Base-by-base conservation (phyloP, 2,797 vertebrate species). In the Margarornis squamiger region DNA sequence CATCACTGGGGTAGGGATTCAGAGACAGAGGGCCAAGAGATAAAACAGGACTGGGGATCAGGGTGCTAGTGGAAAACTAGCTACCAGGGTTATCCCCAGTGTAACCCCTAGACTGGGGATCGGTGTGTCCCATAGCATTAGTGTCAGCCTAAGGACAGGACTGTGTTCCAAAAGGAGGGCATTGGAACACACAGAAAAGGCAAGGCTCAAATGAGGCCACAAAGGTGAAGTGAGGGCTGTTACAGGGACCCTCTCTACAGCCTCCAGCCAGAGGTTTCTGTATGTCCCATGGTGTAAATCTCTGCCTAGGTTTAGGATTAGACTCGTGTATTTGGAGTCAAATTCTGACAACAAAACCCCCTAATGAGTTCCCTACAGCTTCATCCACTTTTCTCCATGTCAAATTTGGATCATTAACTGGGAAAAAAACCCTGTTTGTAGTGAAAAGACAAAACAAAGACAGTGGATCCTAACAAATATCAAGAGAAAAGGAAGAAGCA, bases 341-440 rank as follows among this genome's bases (percentile, higher is more conserved):
- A 85, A 92, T 82, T 85, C 84, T 87, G 63, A 82, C 52, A 74
- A 30, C 36, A 85, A 73, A 91, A 92, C 10, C n/a, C 48, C 78
- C 55, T 96, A 95, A 90, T 59, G 74, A 93, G 83, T n/a, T 79
- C 87, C 87, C 82, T 57, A 77, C 87, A 80, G 81, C 46, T 91
- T 85, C 67, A 76, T 39, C 52, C 32, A 57, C 34, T 80, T 65
- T 39, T 49, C 24, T 75, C 41, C 17, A 30, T 46, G 72, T 93
- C 89, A 91, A 73, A 80, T 74, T 32, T 52, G 39, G 29, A 45
- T 89, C 72, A 57, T 92, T 94, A 95, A 48, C 52, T 55, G 21
- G 39, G 8, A 34, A 73, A 79, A 79, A 74, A 71, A 38, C 3
- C 21, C 30, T 2, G 3, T 15, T n/a, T 72, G 36, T 18, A 71